Conservation (phyloP, 2,797 vertebrate species). For the Craterocephalus amniculus region DNA sequence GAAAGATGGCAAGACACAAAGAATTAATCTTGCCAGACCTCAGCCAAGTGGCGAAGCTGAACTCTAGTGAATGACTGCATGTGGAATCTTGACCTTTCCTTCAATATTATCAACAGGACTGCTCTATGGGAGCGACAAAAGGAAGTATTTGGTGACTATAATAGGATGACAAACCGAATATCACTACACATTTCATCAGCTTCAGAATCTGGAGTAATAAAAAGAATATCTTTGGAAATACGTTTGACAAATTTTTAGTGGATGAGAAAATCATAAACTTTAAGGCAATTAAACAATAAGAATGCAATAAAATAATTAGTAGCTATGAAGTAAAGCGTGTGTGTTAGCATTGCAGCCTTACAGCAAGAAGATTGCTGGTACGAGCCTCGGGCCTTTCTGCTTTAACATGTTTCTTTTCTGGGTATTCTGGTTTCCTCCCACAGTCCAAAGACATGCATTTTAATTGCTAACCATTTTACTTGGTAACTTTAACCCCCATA, state of each 20-base stretch:
- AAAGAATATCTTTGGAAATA: constrained; percentile 25
- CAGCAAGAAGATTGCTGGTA: no score
- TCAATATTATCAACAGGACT: constrained; percentile 53
- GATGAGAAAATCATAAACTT: constrained; percentile 3
- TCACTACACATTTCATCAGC: constrained; percentile 46
- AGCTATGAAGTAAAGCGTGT: not conserved
- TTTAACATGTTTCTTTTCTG: no score
- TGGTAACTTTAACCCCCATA: no score
- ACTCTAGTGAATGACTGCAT: constrained; percentile 57
- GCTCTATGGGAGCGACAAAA: constrained; percentile 42
- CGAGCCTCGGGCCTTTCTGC: no score
- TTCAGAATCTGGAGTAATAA: constrained; percentile 13
- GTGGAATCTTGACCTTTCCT: constrained; percentile 78
- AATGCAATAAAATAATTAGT: not conserved
- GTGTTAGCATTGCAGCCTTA: not conserved
- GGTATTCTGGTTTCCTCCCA: no score
- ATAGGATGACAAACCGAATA: constrained; percentile 56
- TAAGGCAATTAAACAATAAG: not conserved
- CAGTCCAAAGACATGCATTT: no score
- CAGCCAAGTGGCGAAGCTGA: constrained; percentile 77
- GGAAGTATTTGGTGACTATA: constrained; percentile 44
- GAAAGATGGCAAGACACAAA: constrained; percentile 69
- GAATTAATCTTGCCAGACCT: constrained; percentile 80
- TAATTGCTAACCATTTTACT: no score
- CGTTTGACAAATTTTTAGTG: constrained; percentile 7